Base-by-base conservation (phyloP, 2,888 invertebrate genomes). In the Volucella inanis region DNA sequence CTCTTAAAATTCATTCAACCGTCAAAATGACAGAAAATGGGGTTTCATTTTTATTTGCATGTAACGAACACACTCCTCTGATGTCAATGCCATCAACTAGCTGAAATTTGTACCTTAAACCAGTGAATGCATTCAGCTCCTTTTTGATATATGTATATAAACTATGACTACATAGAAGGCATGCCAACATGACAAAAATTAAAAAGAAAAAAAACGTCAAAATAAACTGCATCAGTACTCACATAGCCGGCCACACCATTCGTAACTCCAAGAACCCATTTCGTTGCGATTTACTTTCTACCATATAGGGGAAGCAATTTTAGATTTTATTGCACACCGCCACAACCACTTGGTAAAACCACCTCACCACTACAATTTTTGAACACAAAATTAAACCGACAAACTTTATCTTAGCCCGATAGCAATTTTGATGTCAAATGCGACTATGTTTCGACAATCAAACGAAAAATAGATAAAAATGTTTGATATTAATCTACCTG, bases 381-480 rank as follows among this genome's bases (percentile, higher is more conserved):
- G 10, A 43, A 38, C 45, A 52, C 39, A 1, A 50, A 47, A 54
- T 54, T 47, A 41, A 61, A 31, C n/a, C 61, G 15, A 52, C 52
- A 61, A 22, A 11, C 52, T 38, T 18, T 65, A 65, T 65, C 50
- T 47, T 52, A 45, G 15, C 52, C 52, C 15, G 31, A 31, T 31
- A 31, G 31, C 31, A 31, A 31, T 31, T 31, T 31, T 1, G 15
- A 8, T 43, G 14, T 15, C 54, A 14, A 43, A 11, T 52, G 6
- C 31, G 6, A 31, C 6, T 52, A 52, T 61, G 47, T 15, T 39
- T 6, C 22, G 39, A 15, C 57, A 50, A 45, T 67, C 71, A 47
- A 11, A 55, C n/a, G 8, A 68, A 55, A 67, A 41, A n/a, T 11
- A 70, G 77, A 70, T 78, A 78, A 77, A 41, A 54, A 68, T n/a